phyloP scores from a whole-genome alignment of 2,113 vertebrate genomes.

The Vulpes lagopus region DNA sequence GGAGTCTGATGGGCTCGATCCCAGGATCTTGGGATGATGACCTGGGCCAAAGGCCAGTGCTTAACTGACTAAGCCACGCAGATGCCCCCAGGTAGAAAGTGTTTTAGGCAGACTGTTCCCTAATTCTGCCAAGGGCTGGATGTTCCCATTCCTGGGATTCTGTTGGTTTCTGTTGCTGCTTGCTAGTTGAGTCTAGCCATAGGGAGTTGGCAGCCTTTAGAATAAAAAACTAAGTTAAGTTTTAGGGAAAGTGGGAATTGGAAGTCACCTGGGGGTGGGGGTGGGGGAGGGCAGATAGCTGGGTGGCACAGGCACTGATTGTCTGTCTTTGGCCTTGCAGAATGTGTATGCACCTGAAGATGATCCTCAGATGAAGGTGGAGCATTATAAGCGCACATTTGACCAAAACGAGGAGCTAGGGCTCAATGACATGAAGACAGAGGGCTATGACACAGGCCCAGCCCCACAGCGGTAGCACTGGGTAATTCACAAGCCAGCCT shows the following conservation, averaged over 20 bases:
- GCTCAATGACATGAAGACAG: conserved; percentile 96
- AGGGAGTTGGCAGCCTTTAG: background rate
- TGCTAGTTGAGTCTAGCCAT: background rate
- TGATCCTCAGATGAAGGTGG: conserved; percentile 93
- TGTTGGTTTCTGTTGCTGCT: background rate
- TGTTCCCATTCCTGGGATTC: background rate
- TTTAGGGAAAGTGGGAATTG: background rate
- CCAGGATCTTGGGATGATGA: too few relatives aligned
- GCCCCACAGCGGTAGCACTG: conserved; percentile 74
- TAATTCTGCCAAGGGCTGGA: background rate
- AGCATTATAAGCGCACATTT: conserved; percentile 92
- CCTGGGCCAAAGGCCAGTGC: too few relatives aligned
- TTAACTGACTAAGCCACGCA: too few relatives aligned
- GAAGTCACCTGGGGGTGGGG: background rate
- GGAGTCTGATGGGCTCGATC: too few relatives aligned
- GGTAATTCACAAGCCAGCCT: background rate
- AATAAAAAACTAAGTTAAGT: background rate
- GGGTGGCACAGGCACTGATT: background rate
- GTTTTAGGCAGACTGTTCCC: background rate
- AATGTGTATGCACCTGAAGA: conserved; percentile 95
- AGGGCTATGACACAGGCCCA: conserved; percentile 87
- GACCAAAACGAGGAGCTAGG: conserved; percentile 97
- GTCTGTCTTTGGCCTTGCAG: conserved; percentile 79
- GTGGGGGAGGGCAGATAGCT: background rate
- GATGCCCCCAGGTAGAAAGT: background rate